phyloP scores from a whole-genome alignment of 2,888 invertebrate genomes.

The Tenthredo livida region DNA sequence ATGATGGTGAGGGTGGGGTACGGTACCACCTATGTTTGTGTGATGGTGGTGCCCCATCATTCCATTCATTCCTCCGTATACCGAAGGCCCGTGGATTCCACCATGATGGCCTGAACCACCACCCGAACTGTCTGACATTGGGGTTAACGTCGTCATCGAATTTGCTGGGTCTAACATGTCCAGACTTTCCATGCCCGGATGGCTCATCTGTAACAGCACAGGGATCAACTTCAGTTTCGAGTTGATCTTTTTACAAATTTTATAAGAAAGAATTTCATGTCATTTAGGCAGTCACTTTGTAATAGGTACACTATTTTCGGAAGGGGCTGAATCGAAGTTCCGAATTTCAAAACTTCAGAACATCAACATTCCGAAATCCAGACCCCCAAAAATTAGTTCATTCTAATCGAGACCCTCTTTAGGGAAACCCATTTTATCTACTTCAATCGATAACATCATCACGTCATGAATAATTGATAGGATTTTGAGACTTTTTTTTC shows the following conservation, averaged over 20 bases:
- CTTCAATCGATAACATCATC: too few relatives aligned
- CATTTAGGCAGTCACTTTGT: neutral
- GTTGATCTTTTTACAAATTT: neutral
- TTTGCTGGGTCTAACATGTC: slow-evolving; percentile 95
- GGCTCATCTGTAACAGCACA: slow-evolving; percentile 87
- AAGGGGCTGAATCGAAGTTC: neutral
- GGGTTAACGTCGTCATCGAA: slow-evolving; percentile 94
- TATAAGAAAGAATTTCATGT: neutral
- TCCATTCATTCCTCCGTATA: slow-evolving; percentile 90
- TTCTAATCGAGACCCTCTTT: too few relatives aligned
- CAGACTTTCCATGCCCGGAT: slow-evolving; percentile 94
- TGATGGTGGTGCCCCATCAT: slow-evolving; percentile 88
- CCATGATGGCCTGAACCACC: slow-evolving; percentile 80
- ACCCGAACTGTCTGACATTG: slow-evolving; percentile 88
- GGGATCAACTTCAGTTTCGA: slow-evolving; percentile 13
- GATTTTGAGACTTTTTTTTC: neutral
- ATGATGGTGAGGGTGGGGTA: slow-evolving; percentile 85
- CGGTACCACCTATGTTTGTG: slow-evolving; percentile 73
- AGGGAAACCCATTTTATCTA: too few relatives aligned
- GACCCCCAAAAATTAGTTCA: too few relatives aligned
- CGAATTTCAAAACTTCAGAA: neutral
- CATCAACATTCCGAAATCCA: too few relatives aligned
- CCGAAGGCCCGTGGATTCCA: slow-evolving; percentile 80
- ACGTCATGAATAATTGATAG: too few relatives aligned
- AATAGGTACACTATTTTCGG: neutral